Base-by-base conservation (phyloP, 2,113 vertebrate genomes). In the Tricholaema leucomelas region DNA sequence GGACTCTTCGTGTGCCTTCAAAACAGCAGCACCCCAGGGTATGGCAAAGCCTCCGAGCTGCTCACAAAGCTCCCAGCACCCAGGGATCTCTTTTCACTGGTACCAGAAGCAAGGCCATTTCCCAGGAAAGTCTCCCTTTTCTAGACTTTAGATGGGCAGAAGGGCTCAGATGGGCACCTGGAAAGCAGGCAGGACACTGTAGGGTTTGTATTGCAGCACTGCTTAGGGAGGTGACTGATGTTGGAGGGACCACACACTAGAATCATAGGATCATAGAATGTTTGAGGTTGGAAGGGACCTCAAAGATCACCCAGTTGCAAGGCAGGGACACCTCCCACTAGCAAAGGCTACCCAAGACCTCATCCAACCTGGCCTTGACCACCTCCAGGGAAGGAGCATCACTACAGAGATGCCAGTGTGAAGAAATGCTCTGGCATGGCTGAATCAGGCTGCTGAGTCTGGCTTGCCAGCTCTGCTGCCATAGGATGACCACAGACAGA, bases 401-500 rank as follows among this genome's bases (percentile, higher is more conserved):
- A n/a, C n/a, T 25, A n/a, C 42, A 17, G 71, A 59, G 46, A 23
- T n/a, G 23, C 27, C 52, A n/a, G 12, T 18, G 20, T 14, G 15
- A 61, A 67, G 54, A 72, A 58, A 71, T 44, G 13, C 42, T 52
- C 16, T 27, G 54, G n/a, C 24, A 5, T 11, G 33, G 30, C 8
- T 2, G 4, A 4, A 60, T 28, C 75, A n/a, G 9, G 44, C 18
- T 40, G 75, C 56, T 30, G 11, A n/a, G 7, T 13, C 61, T 46
- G 61, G 40, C 18, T 31, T 1, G 38, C 15, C 44, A 19, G 13
- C 55, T 58, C 70, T 72, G 46, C 64, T 58, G 65, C 70, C 36
- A 5, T 6, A 28, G 67, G 46, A 10, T 27, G 40, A 58, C 10
- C 30, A 30, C 0, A 0, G 4, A n/a, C 20, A 9, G 44, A 31